A percentile compares a stretch with the other conserved stretches of the same genome.
These are phyloP conservation scores for Mesochorus sp. DNA, from an alignment of 2,888 invertebrate species.

Conservation along the genomic window DNA sequence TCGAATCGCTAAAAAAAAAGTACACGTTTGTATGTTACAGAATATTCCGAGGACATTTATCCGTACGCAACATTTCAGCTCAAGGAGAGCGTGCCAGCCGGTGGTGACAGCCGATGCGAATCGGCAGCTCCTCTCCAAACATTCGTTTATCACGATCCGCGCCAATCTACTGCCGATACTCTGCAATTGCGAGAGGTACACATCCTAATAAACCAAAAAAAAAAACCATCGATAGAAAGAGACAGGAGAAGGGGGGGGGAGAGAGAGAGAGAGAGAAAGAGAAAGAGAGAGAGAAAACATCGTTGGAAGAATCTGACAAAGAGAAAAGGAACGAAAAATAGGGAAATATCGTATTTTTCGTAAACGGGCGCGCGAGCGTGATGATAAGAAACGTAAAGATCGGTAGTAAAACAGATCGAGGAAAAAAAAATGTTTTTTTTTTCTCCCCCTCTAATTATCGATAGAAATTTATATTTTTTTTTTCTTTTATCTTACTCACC, in stretches of 20 bases:
- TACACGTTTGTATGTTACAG: conserved; percentile 81
- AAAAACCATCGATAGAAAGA: conserved; percentile 1
- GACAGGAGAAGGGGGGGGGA: not conserved
- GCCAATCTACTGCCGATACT: conserved; percentile 89
- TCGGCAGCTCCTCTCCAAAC: conserved; percentile 82
- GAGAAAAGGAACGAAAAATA: no score
- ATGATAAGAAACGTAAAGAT: no score
- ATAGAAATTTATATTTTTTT: conserved; percentile 4
- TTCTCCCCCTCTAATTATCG: not conserved
- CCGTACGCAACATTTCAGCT: conserved; percentile 96
- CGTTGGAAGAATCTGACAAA: no score
- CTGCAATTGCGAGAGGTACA: conserved; percentile 88
- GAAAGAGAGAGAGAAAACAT: no score
- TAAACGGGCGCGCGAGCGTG: no score
- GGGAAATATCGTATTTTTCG: no score
- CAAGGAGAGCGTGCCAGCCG: conserved; percentile 88
- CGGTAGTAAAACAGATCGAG: no score
- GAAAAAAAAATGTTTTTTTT: not conserved
- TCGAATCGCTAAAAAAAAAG: no score
- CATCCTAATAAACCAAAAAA: conserved; percentile 12
- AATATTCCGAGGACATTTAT: conserved; percentile 96
- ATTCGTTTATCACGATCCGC: conserved; percentile 95
- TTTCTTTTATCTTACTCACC: conserved; percentile 34
- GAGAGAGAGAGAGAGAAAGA: no score
- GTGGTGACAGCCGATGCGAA: conserved; percentile 95